Conservation (phyloP, 2,888 invertebrate genomes). For the Prosapia bicincta region DNA sequence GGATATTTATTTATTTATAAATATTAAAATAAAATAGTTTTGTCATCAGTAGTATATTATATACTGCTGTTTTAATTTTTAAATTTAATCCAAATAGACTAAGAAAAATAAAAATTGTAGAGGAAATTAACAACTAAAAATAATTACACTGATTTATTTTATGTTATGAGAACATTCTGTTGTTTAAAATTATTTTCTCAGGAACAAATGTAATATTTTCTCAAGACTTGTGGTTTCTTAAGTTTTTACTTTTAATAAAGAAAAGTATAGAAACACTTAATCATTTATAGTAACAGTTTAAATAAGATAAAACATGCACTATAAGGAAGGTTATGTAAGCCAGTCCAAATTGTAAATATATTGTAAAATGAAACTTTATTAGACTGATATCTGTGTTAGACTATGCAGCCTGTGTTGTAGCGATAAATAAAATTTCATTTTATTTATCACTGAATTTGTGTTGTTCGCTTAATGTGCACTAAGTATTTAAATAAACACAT, state of each 20-base stretch:
- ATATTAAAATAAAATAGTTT: background rate
- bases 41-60: background rate
- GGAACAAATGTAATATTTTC: background rate
- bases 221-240: background rate
- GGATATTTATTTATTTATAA: background rate
- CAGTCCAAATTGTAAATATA: background rate
- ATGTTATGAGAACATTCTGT: background rate
- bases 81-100: background rate
- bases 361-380: background rate
- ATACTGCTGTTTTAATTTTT: background rate
- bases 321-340: background rate
- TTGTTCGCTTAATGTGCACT: background rate
- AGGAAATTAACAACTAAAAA: background rate
- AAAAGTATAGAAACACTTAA: too few relatives aligned
- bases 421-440: background rate
- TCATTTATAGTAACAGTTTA: background rate
- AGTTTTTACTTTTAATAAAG: background rate
- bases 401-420: background rate
- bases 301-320: background rate
- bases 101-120: background rate
- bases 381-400: background rate
- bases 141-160: background rate
- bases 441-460: background rate
- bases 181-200: too few relatives aligned
- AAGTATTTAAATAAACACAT: background rate